Conservation (phyloP, 2,888 invertebrate genomes). For the Adineta ricciae region DNA sequence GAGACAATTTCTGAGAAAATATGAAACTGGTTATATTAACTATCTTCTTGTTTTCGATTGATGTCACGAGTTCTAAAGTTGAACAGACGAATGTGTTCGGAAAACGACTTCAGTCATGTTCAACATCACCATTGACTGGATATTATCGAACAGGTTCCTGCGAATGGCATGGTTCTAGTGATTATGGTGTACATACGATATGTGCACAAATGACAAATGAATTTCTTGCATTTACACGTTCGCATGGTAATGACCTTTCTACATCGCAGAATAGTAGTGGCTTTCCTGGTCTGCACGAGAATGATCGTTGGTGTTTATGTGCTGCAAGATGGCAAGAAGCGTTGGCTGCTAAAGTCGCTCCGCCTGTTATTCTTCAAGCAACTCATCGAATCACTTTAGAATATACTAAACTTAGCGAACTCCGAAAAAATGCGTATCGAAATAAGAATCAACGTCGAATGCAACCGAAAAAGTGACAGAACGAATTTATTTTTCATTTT, state of each 20-base stretch:
- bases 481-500: too few relatives aligned
- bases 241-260: slow-evolving; percentile 25
- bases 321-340: slow-evolving; percentile 28
- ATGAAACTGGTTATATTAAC: not conserved
- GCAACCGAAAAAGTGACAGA: not conserved
- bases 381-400: not conserved
- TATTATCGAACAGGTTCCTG: slow-evolving; percentile 13
- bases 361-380: slow-evolving; percentile 20
- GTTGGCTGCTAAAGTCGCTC: not conserved
- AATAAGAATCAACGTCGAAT: not conserved
- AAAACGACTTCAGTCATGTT: not conserved
- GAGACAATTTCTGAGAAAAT: not conserved
- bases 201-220: slow-evolving; percentile 27
- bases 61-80: not conserved
- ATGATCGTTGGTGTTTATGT: slow-evolving; percentile 31
- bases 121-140: slow-evolving; percentile 26
- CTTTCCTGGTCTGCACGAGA: slow-evolving; percentile 24
- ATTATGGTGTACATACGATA: slow-evolving; percentile 32
- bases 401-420: not conserved
- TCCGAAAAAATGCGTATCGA: not conserved
- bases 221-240: slow-evolving; percentile 26
- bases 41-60: not conserved
- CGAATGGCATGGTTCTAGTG: not conserved
- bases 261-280: not conserved
- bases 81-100: not conserved